These are phyloP conservation scores for Megalops cyprinoides DNA, from an alignment of 2,797 vertebrate genomes.

Conservation along the genomic window DNA sequence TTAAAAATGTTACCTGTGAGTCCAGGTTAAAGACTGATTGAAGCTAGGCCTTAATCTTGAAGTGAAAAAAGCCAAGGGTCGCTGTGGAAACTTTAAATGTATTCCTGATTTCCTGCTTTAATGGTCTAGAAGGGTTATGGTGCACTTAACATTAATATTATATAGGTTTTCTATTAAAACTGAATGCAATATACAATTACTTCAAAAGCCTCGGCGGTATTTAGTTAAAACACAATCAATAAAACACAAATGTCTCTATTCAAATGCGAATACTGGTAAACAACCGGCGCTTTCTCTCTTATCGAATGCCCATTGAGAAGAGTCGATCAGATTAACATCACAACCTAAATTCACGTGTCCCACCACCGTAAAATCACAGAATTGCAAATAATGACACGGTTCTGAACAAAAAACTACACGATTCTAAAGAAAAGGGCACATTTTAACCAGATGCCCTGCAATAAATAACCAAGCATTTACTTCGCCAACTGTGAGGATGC, in stretches of 20 bases:
- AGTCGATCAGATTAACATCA: constrained; percentile 73
- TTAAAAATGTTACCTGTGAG: too few relatives aligned
- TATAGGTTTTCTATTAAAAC: constrained; percentile 42
- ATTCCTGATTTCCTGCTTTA: constrained; percentile 11
- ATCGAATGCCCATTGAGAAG: constrained; percentile 37
- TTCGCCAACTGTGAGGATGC: constrained; percentile 53
- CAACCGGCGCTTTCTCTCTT: constrained; percentile 53
- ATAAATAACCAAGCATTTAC: constrained; percentile 65
- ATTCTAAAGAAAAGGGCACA: constrained; percentile 65
- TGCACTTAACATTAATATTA: constrained; percentile 46
- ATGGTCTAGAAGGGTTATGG: constrained; percentile 38
- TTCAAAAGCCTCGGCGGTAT: constrained; percentile 17
- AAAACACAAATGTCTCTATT: constrained; percentile 42
- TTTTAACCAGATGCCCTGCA: constrained; percentile 73
- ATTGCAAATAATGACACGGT: constrained; percentile 71
- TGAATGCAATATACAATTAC: constrained; percentile 23
- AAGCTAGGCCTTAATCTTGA: background rate
- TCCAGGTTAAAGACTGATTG: too few relatives aligned
- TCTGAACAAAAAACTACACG: constrained; percentile 69
- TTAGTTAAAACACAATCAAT: constrained; percentile 37
- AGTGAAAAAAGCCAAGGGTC: background rate
- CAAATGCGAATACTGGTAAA: constrained; percentile 35
- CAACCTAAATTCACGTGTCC: constrained; percentile 67
- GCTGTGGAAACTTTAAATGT: background rate
- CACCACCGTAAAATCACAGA: constrained; percentile 62